Base-by-base conservation (phyloP, 2,888 invertebrate genomes). In the Crepidodera aurea region DNA sequence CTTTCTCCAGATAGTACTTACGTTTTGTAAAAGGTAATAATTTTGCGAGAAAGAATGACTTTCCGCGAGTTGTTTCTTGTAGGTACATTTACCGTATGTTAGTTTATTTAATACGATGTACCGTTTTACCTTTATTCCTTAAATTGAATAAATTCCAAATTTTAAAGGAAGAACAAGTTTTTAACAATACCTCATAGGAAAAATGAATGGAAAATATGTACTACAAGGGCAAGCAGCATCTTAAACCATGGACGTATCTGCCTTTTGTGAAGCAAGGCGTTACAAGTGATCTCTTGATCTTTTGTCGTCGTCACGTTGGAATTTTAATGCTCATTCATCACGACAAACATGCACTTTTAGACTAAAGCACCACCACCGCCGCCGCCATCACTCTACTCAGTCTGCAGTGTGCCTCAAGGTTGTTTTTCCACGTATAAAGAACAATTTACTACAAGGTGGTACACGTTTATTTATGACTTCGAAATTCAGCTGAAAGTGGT, bases 311-410 rank as follows among this genome's bases (percentile, higher is more conserved):
- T 60, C 60, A 63, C 63, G 63, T 59, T 59, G 59, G 59, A 55
- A 63, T 63, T 59, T 63, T 63, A 63, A 63, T 63, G 27, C 63
- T 51, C 59, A 59, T 55, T 58, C 62, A 62, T 62, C 50, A 54
- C 50, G 46, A 62, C 25, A 40, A 37, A 54, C 50, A 48, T 58
- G 53, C 42, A 37, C 48, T 58, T 58, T 63, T 60, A 32, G 51
- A 51, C 51, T 51, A 19, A 19, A 15, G 10, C 6, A 6, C 25
- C 48, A n/a, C 25, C 15, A 50, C 12, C 5, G 7, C 37, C 34
- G 27, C 13, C 39, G n/a, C 16, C 39, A 16, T n/a, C 39, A 12
- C 13, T 12, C n/a, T 16, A 12, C 16, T 16, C n/a, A 39, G 39
- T 39, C 39, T 48, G 15, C 12, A 10, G 25, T 48, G 15, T 48